Evolutionary conservation across 2,888 invertebrate species (phyloP).

Genomic region (Oligia fasciuncula): DNA sequence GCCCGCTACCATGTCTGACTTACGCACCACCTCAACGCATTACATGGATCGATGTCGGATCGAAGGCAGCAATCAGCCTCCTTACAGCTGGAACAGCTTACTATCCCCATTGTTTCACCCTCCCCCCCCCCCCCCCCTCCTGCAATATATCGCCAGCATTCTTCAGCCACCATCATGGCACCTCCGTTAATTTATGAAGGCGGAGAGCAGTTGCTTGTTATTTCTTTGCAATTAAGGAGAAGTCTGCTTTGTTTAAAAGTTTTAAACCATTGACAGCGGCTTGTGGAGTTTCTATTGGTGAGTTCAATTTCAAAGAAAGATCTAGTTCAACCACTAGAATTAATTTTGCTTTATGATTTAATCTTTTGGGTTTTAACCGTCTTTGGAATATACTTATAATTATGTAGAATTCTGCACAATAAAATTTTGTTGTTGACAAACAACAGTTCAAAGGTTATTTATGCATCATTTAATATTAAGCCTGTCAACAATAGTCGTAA

Average conservation of each 20-base stretch:
- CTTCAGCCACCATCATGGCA: constrained; percentile 47
- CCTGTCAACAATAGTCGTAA: constrained; percentile 11
- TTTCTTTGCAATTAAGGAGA: constrained; percentile 41
- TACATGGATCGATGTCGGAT: constrained; percentile 85
- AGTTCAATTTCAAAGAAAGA: neutral
- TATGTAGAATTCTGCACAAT: neutral
- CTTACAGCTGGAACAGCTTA: constrained; percentile 75
- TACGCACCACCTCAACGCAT: constrained; percentile 61
- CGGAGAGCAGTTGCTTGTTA: constrained; percentile 20
- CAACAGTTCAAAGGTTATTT: constrained; percentile 16
- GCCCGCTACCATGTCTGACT: constrained; percentile 30
- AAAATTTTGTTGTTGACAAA: constrained; percentile 13
- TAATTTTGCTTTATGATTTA: neutral
- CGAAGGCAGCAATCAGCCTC: constrained; percentile 80
- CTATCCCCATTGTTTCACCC: constrained; percentile 68
- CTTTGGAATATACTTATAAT: neutral
- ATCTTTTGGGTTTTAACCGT: neutral
- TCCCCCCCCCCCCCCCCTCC: neutral
- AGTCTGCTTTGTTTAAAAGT: constrained; percentile 1
- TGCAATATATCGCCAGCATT: constrained; percentile 63
- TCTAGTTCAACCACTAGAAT: neutral
- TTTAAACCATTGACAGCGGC: neutral
- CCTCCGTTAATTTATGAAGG: constrained; percentile 45
- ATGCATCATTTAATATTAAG: neutral
- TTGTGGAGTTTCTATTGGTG: neutral